These are phyloP conservation scores for Leptodactylus fuscus DNA, from an alignment of 2,113 vertebrate genomes.

Conservation along the genomic window DNA sequence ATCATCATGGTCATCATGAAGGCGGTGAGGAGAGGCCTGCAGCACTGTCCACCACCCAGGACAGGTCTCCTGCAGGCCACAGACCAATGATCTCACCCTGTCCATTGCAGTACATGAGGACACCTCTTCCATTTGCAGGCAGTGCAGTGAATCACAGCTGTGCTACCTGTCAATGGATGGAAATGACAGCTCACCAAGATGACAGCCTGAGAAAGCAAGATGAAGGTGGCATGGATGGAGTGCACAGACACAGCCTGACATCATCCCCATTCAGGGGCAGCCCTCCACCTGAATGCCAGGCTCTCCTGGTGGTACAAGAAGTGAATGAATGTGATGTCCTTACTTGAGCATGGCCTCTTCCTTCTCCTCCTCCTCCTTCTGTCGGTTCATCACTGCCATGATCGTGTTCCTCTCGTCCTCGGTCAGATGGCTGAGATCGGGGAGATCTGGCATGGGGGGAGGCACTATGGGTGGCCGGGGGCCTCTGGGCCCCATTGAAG, in stretches of 20 bases:
- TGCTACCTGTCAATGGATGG: conserved; percentile 41
- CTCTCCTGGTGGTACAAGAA: conserved; percentile 6
- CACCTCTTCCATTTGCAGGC: background rate
- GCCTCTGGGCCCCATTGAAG: conserved; percentile 92
- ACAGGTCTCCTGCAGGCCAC: conserved; percentile 43
- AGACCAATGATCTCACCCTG: background rate
- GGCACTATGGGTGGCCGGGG: conserved; percentile 92
- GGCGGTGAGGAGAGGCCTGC: conserved; percentile 36
- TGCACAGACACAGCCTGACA: too few species aligned
- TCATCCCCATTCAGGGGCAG: background rate
- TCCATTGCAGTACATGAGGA: background rate
- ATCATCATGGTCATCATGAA: background rate
- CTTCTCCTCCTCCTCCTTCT: conserved; percentile 96
- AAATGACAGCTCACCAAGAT: background rate
- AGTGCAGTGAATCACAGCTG: conserved; percentile 1
- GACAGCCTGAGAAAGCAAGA: too few species aligned
- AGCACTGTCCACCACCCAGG: background rate
- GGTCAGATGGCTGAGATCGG: conserved; percentile 98
- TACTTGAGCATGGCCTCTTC: conserved; percentile 99
- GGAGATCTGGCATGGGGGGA: conserved; percentile 91
- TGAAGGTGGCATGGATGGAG: too few species aligned
- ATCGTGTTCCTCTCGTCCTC: conserved; percentile 97
- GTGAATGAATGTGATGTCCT: conserved; percentile 70
- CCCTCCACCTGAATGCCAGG: background rate
- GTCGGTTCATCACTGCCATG: conserved; percentile 98